Evolutionary conservation across 30 jellyfish, hydroid and myxozoan species (phyloP).

Genomic region (Aurelia coerulea): DNA sequence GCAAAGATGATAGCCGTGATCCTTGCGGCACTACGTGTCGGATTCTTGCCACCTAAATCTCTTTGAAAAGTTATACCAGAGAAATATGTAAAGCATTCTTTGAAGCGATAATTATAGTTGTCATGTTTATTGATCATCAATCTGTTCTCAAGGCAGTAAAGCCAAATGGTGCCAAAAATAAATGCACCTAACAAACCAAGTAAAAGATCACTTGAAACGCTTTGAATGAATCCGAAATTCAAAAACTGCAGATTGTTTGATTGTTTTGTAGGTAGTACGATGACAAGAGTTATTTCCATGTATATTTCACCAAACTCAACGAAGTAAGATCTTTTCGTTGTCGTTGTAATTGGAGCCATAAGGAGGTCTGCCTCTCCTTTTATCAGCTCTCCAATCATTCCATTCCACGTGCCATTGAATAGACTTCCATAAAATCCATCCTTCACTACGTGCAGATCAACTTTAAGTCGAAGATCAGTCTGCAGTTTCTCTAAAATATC

Average conservation of each 20-base stretch:
- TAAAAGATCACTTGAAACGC: constrained; percentile 26
- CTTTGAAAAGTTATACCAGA: constrained; percentile 92
- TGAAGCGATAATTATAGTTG: constrained; percentile 19
- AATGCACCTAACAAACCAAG: constrained; percentile 36
- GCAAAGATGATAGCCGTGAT: constrained; percentile 81
- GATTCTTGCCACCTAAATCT: constrained; percentile 95
- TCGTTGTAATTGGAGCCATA: constrained; percentile 83
- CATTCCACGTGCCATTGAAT: constrained; percentile 64
- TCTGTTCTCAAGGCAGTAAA: constrained; percentile 69
- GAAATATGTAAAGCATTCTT: constrained; percentile 75
- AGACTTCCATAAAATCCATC: constrained; percentile 85
- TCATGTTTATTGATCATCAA: neutral
- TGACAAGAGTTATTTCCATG: constrained; percentile 60
- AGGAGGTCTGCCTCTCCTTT: constrained; percentile 83
- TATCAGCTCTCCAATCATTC: constrained; percentile 86
- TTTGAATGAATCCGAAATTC: constrained; percentile 49
- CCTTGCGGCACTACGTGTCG: constrained; percentile 75
- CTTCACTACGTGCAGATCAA: constrained; percentile 70
- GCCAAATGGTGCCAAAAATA: constrained; percentile 43
- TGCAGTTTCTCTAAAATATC: constrained; percentile 57
- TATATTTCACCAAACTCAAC: constrained; percentile 81
- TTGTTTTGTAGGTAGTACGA: constrained; percentile 14
- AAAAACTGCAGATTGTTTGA: constrained; percentile 15
- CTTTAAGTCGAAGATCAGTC: constrained; percentile 37
- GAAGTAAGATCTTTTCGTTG: constrained; percentile 24